Conservation (phyloP, 2,888 invertebrate species). For the Meloe dianella region DNA sequence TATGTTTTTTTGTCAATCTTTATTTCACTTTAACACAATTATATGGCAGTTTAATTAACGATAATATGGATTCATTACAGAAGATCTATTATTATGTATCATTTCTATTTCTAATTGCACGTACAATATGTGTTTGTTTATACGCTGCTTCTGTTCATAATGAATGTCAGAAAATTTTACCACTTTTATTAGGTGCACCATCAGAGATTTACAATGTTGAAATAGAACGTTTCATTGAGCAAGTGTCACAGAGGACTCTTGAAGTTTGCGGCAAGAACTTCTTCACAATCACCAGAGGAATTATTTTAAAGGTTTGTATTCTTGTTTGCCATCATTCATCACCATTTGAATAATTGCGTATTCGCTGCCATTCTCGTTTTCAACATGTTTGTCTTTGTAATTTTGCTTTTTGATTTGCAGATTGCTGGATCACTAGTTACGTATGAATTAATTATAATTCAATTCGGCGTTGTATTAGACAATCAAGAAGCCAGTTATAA, state of each 20-base stretch:
- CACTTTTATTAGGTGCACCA: background rate
- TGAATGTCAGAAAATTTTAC: background rate
- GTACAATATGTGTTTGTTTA: conserved; percentile 3
- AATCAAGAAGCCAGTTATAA: no score
- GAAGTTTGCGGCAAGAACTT: conserved; percentile 8
- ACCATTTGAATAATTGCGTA: no score
- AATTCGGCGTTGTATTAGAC: background rate
- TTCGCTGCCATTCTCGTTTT: no score
- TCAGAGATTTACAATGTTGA: conserved; percentile 7
- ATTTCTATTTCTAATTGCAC: background rate
- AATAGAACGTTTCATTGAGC: conserved; percentile 11
- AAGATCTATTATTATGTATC: background rate
- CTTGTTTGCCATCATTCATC: no score
- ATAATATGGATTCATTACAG: background rate
- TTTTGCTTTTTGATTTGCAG: conserved; percentile 13
- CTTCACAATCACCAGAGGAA: conserved; percentile 14
- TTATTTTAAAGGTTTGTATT: conserved; percentile 13
- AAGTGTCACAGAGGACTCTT: background rate
- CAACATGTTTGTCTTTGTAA: background rate
- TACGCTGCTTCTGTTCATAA: background rate
- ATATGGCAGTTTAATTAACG: conserved; percentile 3
- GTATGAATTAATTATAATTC: conserved; percentile 13
- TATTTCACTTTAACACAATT: conserved; percentile 19
- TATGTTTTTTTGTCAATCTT: conserved; percentile 12
- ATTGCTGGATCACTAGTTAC: conserved; percentile 18